Percentiles rank a stretch among this genome's conserved stretches.
These are phyloP conservation scores for Sesia bembeciformis DNA, from an alignment of 2,888 invertebrate genomes.

Conservation along the genomic window DNA sequence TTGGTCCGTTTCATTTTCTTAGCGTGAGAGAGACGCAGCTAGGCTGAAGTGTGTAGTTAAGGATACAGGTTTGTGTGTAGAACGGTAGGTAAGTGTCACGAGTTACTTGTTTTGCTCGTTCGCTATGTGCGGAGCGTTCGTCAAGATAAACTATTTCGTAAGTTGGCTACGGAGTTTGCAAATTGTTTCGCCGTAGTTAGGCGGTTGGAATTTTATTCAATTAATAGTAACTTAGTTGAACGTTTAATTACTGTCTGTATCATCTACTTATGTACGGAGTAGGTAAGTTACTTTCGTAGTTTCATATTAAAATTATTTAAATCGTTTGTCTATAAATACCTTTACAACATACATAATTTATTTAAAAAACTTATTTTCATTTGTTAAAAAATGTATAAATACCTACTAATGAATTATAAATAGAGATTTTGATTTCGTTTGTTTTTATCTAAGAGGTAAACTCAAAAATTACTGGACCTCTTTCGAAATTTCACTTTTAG, in stretches of 20 bases:
- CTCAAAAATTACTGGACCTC: too few species aligned
- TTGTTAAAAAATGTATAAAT: too few species aligned
- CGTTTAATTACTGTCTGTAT: neutral
- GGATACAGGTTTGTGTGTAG: slow-evolving; percentile 62
- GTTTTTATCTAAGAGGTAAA: too few species aligned
- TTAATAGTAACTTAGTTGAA: slow-evolving; percentile 13
- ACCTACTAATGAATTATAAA: too few species aligned
- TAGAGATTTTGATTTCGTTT: too few species aligned
- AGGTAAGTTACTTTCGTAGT: too few species aligned
- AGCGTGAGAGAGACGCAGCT: slow-evolving; percentile 70
- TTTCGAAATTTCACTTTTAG: too few species aligned
- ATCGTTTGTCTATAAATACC: too few species aligned
- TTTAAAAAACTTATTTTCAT: too few species aligned
- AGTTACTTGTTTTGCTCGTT: slow-evolving; percentile 49
- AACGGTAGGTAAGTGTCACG: slow-evolving; percentile 60
- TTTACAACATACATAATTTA: too few species aligned
- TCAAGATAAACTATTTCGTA: slow-evolving; percentile 62
- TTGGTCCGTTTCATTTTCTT: slow-evolving; percentile 75
- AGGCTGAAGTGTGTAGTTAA: slow-evolving; percentile 62
- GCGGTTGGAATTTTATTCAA: slow-evolving; percentile 44
- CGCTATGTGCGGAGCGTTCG: slow-evolving; percentile 48
- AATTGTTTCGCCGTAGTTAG: slow-evolving; percentile 50
- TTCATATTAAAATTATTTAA: too few species aligned
- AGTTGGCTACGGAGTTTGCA: slow-evolving; percentile 43
- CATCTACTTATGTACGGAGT: neutral